Percentiles rank a stretch among this genome's conserved stretches.
These are phyloP conservation scores for Agrypnus murinus DNA, from an alignment of 2,888 invertebrate genomes.

Conservation along the genomic window DNA sequence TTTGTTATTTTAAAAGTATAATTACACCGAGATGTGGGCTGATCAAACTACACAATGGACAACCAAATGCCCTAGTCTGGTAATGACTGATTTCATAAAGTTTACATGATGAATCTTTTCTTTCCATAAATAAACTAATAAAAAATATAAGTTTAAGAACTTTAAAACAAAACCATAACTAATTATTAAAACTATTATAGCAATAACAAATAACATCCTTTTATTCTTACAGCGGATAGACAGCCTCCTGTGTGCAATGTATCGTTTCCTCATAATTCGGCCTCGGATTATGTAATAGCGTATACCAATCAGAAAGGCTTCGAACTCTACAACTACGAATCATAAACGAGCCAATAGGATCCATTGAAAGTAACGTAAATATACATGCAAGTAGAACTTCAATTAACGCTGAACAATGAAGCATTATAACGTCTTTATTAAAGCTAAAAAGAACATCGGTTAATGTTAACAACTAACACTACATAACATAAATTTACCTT, in stretches of 20 bases:
- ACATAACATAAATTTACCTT: conserved; percentile 75
- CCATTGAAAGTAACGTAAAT: conserved; percentile 84
- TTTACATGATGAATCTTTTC: too few relatives aligned
- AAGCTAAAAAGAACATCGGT: conserved; percentile 72
- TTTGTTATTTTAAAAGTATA: too few relatives aligned
- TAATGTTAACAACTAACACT: conserved; percentile 13
- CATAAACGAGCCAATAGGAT: conserved; percentile 85
- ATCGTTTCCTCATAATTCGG: conserved; percentile 92
- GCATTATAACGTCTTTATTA: conserved; percentile 81
- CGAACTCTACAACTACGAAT: conserved; percentile 87
- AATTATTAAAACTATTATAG: too few relatives aligned
- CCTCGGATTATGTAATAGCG: conserved; percentile 93
- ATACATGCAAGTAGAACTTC: conserved; percentile 87
- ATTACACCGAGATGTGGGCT: too few relatives aligned
- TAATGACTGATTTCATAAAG: too few relatives aligned
- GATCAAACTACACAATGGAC: too few relatives aligned
- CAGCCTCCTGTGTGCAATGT: conserved; percentile 98
- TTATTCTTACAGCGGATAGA: conserved; percentile 94
- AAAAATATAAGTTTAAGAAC: too few relatives aligned
- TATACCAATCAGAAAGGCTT: conserved; percentile 96
- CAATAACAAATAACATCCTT: too few relatives aligned
- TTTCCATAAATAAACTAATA: too few relatives aligned
- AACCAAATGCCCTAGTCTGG: too few relatives aligned
- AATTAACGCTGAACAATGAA: conserved; percentile 88
- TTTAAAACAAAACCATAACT: too few relatives aligned